Base-by-base conservation (phyloP, 2,113 vertebrate species). In the Cyphomyrus discorhynchus region DNA sequence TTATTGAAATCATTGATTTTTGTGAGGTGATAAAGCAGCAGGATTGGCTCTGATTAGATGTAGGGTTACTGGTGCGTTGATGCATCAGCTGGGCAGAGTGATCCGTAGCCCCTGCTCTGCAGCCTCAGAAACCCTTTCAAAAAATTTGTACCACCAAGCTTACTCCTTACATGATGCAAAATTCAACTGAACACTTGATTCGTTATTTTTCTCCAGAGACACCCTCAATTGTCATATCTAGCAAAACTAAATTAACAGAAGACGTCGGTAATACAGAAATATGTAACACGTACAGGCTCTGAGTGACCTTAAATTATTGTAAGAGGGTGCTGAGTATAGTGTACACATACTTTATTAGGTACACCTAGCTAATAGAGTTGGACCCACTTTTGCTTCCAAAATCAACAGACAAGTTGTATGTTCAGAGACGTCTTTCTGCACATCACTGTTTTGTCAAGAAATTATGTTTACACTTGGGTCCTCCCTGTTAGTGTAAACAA, bases 51-150 rank as follows among this genome's bases (percentile, higher is more conserved):
- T 93, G 90, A 93, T 93, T 91, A 93, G 89, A 89, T 39, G 89
- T 7, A 66, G 84, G 91, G 90, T 93, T 91, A 91, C 91, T 93
- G 91, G 91, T 90, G 87, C 90, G 88, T 74, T 45, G 86, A 85
- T 88, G 88, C 83, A 87, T 92, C 90, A 90, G 89, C 88, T 58
- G 88, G 86, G 50, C 83, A 86, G 88, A 93, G 89, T 87, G 58
- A 88, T 90, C 77, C 8, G 82, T 82, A 87, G 90, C 90, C 88
- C 87, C 88, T 88, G 27, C 45, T 27, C 45, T 39, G 74, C 88
- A 74, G 84, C 70, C 58, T 74, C 27, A 21, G 53, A 90, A 52
- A 45, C 56, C 42, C 46, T n/a, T 27, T 90, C 58, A 11, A 49
- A 35, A 88, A 9, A 77, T 70, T 53, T 49, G 46, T n/a, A 19